Evolutionary conservation across 2,888 invertebrate species (phyloP), one percentile per base, ranked within the genome.

Genomic region (Acanthosoma haemorrhoidale): DNA sequence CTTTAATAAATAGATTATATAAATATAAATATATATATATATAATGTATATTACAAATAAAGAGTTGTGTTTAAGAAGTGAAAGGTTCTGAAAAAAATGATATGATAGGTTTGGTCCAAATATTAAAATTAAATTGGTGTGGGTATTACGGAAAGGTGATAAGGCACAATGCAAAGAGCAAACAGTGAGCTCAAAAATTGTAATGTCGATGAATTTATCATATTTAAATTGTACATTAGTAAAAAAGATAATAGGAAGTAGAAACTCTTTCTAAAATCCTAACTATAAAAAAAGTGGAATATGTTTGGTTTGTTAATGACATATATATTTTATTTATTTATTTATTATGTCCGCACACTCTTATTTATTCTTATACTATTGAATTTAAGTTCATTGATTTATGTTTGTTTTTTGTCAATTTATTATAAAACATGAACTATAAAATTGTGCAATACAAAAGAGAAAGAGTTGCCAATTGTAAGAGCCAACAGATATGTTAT

Each of bases 1-100:
- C 73, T 73, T 73, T 73, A 73, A 73, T 71, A 71, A 70, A 73
- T 71, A 73, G 32, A 70, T 70, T 71, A 71, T 66, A 73, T 71
- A 73, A 16, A 70, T 70, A 70, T 66, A 67, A 43, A 71, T 72
- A 72, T 72, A 57, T 59, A 69, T 67, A 72, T 69, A 69, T 68
- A 71, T 70, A 70, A 68, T 71, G 71, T 72, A 71, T 66, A 72
- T 70, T 39, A 70, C 32, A 70, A 70, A 59, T n/a, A n/a, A 70
- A 70, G 58, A 66, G 63, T 69, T 61, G 70, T 68, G 59, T 68
- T 68, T 31, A 31, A 68, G 38, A 39, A 59, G 38, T 34, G 43
- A 57, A 59, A 68, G 58, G 59, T 59, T 59, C 59, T 31, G 39
- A 38, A 68, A 16, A 32, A 39, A 66, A n/a, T 41, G 16, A 18